phyloP scores from a whole-genome alignment of 2,113 vertebrate genomes.

The Passer montanus region DNA sequence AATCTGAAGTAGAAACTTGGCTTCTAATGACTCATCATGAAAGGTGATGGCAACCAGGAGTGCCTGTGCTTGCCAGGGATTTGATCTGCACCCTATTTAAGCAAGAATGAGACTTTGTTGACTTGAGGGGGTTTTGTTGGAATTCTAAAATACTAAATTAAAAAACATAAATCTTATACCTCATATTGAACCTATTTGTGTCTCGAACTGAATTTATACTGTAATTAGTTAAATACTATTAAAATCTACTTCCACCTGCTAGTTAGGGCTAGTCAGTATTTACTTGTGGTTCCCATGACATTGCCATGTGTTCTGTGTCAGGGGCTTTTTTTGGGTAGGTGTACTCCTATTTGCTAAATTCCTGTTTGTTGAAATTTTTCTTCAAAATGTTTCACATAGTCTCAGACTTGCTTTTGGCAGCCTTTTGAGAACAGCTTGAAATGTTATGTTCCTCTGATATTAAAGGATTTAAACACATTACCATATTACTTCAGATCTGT shows the following conservation, averaged over 20 bases:
- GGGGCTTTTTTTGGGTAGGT: background rate
- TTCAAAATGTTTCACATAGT: background rate
- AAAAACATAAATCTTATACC: background rate
- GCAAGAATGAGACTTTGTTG: background rate
- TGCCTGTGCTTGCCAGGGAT: background rate
- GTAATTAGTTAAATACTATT: background rate
- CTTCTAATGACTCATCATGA: background rate
- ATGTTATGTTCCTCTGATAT: background rate
- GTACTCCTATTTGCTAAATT: background rate
- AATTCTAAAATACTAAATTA: constrained; percentile 3
- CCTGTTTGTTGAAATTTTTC: background rate
- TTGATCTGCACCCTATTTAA: background rate
- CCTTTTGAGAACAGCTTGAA: background rate
- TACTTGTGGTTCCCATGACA: background rate
- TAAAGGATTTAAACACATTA: background rate
- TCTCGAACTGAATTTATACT: background rate
- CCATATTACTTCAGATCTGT: background rate
- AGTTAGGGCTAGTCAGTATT: background rate
- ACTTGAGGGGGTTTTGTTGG: background rate
- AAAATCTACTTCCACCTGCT: background rate
- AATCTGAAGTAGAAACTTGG: background rate
- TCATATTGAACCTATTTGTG: background rate
- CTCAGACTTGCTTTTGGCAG: background rate
- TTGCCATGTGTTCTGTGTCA: background rate
- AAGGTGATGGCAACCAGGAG: background rate